Evolutionary conservation across 1,140 invertebrate species (phyloP), one percentile per base, ranked within the genome.

Genomic region (Thaumatotibia leucotreta): DNA sequence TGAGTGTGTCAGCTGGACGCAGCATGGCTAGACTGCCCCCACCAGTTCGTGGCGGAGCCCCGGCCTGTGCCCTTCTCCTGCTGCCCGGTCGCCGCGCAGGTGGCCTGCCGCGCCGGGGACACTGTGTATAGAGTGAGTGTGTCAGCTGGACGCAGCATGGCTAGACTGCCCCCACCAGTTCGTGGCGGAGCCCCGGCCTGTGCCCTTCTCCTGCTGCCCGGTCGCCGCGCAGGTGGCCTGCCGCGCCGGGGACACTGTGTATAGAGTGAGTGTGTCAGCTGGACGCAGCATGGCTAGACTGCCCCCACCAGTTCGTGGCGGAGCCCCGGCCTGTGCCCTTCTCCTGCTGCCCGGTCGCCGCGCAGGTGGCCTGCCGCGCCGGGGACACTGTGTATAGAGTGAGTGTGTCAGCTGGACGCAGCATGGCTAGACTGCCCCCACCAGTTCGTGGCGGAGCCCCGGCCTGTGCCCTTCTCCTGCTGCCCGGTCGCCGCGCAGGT

Each of bases 161-260:
- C 20, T 49, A 10, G 27, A 6, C 27, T 6, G n/a, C 27, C 68
- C 84, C 9, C 90, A 92, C 1, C 92, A 94, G 69, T 94, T 92
- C 77, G 91, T 93, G 20, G 63, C 94, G n/a, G 89, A 93, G 74
- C 72, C 91, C 9, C 73, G 95, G 94, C 1, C 93, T 93, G 3
- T 96, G 95, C 69, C 92, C 11, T 84, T 85, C 2, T 96, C 95
- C 74, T 80, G 85, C 17, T 96, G 95, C 77, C 27, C 27, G 2
- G 27, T 6, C 2, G 27, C 27, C 27, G 27, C 27, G 27, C 27
- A 29, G 27, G 27, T 29, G 27, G 27, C 27, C 6, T 29, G 27
- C 27, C 27, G 27, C 27, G 27, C 27, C 27, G 27, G 27, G 2
- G 27, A 29, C 27, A 29, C 27, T 29, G 27, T 29, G 27, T 29